Percentiles rank a stretch among this genome's conserved stretches.
phyloP scores from a whole-genome alignment of 2,797 vertebrate genomes.

The Megaceryle alcyon region DNA sequence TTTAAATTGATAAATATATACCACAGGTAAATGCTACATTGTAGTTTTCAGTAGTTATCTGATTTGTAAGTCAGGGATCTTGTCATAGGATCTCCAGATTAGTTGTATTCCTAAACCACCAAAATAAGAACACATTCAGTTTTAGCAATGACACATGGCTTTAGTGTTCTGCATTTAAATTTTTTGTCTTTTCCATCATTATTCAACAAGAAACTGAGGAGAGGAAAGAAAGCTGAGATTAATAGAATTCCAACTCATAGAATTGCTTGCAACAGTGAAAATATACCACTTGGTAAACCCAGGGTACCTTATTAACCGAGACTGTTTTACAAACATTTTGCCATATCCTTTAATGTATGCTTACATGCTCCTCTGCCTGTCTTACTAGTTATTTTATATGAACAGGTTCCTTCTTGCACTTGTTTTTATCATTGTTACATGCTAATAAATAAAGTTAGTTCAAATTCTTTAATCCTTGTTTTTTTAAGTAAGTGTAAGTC shows the following conservation, averaged over 20 bases:
- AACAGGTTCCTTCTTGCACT: background rate
- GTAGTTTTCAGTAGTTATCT: background rate
- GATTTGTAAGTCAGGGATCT: background rate
- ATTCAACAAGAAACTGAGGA: background rate
- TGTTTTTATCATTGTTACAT: background rate
- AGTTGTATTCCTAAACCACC: background rate
- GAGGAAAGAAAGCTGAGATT: background rate
- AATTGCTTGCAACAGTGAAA: background rate
- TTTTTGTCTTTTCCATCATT: background rate
- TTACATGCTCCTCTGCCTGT: background rate
- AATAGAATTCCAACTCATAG: background rate
- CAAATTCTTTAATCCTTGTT: background rate
- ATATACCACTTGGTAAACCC: rapidly evolving
- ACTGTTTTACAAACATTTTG: background rate
- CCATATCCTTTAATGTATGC: background rate
- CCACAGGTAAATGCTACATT: background rate
- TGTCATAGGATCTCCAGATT: background rate
- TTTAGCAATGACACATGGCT: background rate
- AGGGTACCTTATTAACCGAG: background rate
- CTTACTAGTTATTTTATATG: background rate
- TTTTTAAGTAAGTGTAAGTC: background rate
- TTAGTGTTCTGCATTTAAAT: background rate
- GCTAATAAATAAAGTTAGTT: background rate
- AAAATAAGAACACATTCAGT: background rate
- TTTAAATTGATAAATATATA: background rate